A percentile compares a stretch with the other conserved stretches of the same genome.
Conservation (phyloP, 1,140 invertebrate species). For the Dreissena rostriformis region DNA sequence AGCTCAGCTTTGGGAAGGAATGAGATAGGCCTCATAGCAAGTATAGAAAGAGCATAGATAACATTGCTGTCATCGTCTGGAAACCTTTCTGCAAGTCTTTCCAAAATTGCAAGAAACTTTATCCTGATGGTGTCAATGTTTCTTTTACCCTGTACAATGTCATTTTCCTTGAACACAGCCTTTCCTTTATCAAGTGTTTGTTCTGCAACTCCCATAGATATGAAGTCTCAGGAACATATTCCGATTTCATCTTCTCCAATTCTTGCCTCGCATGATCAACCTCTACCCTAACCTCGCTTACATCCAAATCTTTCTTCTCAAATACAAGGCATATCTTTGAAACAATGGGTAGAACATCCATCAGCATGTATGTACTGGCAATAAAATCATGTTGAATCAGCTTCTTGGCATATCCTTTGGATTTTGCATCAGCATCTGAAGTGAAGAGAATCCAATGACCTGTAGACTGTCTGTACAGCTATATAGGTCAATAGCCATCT, state of each 20-base stretch:
- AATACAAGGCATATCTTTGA: constrained; percentile 38
- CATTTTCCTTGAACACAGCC: constrained; percentile 12
- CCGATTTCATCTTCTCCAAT: background rate
- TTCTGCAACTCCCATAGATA: constrained; percentile 15
- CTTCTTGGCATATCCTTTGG: constrained; percentile 42
- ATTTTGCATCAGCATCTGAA: constrained; percentile 34
- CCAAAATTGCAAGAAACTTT: constrained; percentile 25
- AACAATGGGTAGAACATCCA: constrained; percentile 45
- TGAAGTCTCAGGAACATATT: background rate
- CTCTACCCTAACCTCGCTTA: constrained; percentile 12
- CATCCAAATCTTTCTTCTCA: constrained; percentile 35
- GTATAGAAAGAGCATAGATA: constrained; percentile 35
- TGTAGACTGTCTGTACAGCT: constrained; percentile 49
- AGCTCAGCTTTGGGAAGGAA: background rate
- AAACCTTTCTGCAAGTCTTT: constrained; percentile 27
- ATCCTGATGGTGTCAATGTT: constrained; percentile 8
- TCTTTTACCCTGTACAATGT: constrained; percentile 21
- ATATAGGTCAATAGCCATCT: constrained; percentile 37
- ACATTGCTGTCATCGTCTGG: constrained; percentile 36
- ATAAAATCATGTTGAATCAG: constrained; percentile 36
- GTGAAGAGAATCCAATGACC: constrained; percentile 27
- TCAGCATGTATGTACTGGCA: constrained; percentile 39
- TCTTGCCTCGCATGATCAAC: background rate
- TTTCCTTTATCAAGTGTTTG: constrained; percentile 10
- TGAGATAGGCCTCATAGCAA: constrained; percentile 24